Conservation (phyloP, 2,888 invertebrate species). For the Apamea sordens region DNA sequence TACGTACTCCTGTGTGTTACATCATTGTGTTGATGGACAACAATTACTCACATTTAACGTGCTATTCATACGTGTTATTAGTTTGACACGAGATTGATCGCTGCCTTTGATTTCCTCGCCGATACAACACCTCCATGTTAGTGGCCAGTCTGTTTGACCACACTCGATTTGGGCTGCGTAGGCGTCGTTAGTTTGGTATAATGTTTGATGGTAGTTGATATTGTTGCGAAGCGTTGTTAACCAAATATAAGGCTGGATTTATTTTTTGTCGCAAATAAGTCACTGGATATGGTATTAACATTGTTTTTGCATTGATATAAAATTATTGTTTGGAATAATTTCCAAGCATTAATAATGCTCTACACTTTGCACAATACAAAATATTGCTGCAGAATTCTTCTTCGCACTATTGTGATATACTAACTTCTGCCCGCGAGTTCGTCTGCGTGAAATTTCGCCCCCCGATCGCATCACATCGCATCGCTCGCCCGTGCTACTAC, state of each 20-base stretch:
- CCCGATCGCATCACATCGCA: no score
- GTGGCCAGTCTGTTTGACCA: constrained; percentile 60
- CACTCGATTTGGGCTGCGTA: constrained; percentile 61
- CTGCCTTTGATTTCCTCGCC: constrained; percentile 64
- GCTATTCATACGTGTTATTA: constrained; percentile 72
- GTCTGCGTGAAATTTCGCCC: no score
- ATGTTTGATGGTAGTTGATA: constrained; percentile 45
- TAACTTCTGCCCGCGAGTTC: no score
- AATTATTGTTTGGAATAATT: neutral
- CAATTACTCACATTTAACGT: constrained; percentile 67
- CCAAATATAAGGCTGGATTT: constrained; percentile 24
- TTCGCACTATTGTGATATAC: neutral
- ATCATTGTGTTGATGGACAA: constrained; percentile 62
- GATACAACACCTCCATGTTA: constrained; percentile 65
- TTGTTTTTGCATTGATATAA: neutral
- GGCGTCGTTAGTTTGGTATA: constrained; percentile 58
- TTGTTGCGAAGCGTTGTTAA: constrained; percentile 43
- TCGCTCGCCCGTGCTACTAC: no score
- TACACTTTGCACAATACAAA: neutral
- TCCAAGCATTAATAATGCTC: neutral
- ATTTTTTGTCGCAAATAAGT: constrained; percentile 6
- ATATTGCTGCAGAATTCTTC: neutral
- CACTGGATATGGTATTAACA: neutral
- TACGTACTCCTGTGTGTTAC: constrained; percentile 58
- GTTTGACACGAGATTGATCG: constrained; percentile 73